Conservation (phyloP, 2,113 vertebrate genomes). For the Channa argus region DNA sequence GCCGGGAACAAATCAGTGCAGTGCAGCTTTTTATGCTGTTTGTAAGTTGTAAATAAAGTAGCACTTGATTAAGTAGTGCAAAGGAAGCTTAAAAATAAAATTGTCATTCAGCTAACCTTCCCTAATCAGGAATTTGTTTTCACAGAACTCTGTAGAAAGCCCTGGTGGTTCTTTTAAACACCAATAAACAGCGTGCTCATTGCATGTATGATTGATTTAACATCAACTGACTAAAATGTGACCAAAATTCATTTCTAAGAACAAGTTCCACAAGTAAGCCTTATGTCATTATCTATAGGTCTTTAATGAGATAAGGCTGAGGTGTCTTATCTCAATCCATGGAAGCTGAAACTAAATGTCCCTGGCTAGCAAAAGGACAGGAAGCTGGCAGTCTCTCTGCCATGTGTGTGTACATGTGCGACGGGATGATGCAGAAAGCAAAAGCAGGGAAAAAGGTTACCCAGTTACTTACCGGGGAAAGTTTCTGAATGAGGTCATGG, state of each 20-base stretch:
- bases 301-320: slow-evolving; percentile 16
- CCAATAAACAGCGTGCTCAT: neutral
- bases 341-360: slow-evolving; percentile 25
- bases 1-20: too few relatives aligned
- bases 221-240: neutral
- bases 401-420: slow-evolving; percentile 36
- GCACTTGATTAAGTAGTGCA: neutral
- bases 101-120: neutral
- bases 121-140: neutral
- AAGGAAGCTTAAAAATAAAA: neutral
- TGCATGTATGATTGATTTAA: neutral
- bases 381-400: slow-evolving; percentile 7
- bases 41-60: neutral
- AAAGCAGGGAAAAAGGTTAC: slow-evolving; percentile 21
- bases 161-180: neutral
- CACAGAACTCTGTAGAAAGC: too few relatives aligned
- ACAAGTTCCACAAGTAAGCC: neutral
- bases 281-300: neutral
- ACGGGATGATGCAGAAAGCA: neutral
- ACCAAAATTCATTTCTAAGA: neutral
- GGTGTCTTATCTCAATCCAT: slow-evolving; percentile 22
- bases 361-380: slow-evolving; percentile 7
- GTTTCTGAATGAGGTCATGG: slow-evolving; percentile 98
- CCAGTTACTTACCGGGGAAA: slow-evolving; percentile 89
- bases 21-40: neutral